These are phyloP conservation scores for Spilogale gracilis DNA, from an alignment of 2,113 vertebrate genomes.

Conservation along the genomic window DNA sequence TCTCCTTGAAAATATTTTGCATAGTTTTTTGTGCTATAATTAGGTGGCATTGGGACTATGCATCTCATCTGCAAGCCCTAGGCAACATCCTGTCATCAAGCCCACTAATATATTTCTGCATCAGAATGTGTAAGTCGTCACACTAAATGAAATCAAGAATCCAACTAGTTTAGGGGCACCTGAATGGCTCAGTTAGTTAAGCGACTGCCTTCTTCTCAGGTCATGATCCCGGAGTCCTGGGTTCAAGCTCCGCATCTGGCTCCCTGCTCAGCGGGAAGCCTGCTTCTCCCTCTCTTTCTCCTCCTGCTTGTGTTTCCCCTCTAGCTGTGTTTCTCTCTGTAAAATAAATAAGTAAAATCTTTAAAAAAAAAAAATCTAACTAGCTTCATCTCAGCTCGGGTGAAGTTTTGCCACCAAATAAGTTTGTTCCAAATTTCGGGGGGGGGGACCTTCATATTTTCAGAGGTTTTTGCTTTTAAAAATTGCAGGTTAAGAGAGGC, in stretches of 20 bases:
- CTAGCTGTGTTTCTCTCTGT: no score
- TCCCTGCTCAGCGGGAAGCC: no score
- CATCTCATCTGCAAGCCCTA: neutral
- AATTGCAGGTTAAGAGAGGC: no score
- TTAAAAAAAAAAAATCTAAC: neutral
- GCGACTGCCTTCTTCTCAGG: no score
- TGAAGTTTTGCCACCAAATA: neutral
- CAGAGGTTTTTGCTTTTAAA: neutral
- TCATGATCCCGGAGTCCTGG: no score
- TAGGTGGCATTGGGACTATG: neutral
- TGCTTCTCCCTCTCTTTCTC: no score
- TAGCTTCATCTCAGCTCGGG: neutral
- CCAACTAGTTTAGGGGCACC: neutral
- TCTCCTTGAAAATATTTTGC: neutral
- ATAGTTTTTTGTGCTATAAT: neutral
- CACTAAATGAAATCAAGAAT: neutral
- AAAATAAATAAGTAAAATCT: no score
- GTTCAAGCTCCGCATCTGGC: no score
- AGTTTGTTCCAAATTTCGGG: neutral
- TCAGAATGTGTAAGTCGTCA: neutral
- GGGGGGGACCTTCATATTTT: neutral
- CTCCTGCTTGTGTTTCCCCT: no score
- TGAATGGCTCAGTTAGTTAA: no score
- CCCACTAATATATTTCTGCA: neutral
- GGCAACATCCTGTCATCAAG: neutral